Conservation (phyloP, 2,797 vertebrate genomes). For the Crocidura indochinensis region DNA sequence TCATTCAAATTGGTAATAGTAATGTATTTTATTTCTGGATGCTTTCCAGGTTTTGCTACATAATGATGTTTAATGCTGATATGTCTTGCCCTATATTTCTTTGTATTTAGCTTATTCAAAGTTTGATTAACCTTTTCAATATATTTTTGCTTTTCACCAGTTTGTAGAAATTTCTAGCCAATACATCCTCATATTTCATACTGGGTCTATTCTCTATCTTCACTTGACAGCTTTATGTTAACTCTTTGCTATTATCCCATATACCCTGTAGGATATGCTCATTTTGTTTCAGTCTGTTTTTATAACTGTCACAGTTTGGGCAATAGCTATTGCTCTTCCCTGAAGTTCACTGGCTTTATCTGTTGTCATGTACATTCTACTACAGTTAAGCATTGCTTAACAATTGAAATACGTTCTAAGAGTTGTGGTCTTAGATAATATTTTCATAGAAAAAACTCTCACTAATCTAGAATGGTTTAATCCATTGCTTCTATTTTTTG, state of each 20-base stretch:
- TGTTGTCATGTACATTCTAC: not conserved
- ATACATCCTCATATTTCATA: not conserved
- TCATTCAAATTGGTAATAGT: conserved; percentile 24
- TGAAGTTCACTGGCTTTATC: not conserved
- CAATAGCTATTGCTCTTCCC: conserved; percentile 41
- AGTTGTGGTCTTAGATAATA: not conserved
- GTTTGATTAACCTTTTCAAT: conserved; percentile 38
- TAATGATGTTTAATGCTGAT: conserved; percentile 32
- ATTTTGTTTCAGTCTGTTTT: conserved; percentile 39
- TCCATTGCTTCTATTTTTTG: too few relatives aligned
- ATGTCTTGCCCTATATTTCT: conserved; percentile 1
- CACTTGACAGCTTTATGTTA: not conserved
- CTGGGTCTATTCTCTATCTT: not conserved
- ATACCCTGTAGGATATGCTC: not conserved
- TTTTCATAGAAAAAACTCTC: not conserved
- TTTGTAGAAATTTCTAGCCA: not conserved
- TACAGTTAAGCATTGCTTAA: not conserved
- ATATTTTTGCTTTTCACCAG: conserved; percentile 50
- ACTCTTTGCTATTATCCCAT: not conserved
- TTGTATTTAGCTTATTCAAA: conserved; percentile 7
- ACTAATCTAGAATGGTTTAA: not conserved
- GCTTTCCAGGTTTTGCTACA: not conserved
- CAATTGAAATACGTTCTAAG: not conserved
- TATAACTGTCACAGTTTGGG: conserved; percentile 23
- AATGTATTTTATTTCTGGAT: not conserved